Evolutionary conservation across 2,888 invertebrate genomes (phyloP).

Genomic region (Apotomis betuletana): DNA sequence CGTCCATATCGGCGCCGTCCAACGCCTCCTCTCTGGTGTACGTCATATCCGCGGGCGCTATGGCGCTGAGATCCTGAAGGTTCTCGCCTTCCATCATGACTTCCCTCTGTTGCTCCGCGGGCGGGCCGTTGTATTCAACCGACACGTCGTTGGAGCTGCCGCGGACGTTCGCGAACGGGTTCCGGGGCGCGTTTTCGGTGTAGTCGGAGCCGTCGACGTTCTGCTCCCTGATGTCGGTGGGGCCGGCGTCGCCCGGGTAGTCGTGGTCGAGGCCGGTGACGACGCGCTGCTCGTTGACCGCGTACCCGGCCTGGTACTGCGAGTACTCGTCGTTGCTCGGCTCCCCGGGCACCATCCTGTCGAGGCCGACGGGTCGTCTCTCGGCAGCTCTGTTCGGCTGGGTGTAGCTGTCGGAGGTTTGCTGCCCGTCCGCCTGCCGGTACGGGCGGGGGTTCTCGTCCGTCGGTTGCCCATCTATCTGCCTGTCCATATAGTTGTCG

Average conservation of each 20-base stretch:
- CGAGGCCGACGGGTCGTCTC: conserved; percentile 81
- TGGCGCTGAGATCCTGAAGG: conserved; percentile 72
- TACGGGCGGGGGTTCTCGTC: conserved; percentile 67
- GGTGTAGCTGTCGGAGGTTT: conserved; percentile 65
- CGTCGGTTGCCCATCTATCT: conserved; percentile 72
- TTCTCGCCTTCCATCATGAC: conserved; percentile 85
- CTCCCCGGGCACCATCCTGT: conserved; percentile 86
- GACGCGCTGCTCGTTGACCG: conserved; percentile 72
- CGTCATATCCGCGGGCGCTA: conserved; percentile 65
- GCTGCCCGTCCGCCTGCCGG: conserved; percentile 76
- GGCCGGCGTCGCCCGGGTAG: conserved; percentile 62
- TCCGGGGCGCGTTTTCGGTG: conserved; percentile 62
- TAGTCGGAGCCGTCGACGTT: conserved; percentile 78
- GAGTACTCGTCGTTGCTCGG: conserved; percentile 79
- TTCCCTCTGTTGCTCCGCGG: conserved; percentile 78
- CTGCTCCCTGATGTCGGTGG: conserved; percentile 69
- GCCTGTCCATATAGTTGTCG: conserved; percentile 74
- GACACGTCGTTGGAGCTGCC: conserved; percentile 57
- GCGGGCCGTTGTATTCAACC: conserved; percentile 58
- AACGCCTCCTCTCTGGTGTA: conserved; percentile 77
- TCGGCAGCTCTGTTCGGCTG: conserved; percentile 62
- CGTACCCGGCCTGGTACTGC: conserved; percentile 67
- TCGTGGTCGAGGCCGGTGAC: conserved; percentile 83
- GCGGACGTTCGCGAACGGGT: conserved; percentile 60
- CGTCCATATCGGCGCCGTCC: conserved; percentile 73